Percentiles rank a stretch among this genome's conserved stretches.
phyloP scores from a whole-genome alignment of 2,113 vertebrate species.

The Mionectes macconnelli region DNA sequence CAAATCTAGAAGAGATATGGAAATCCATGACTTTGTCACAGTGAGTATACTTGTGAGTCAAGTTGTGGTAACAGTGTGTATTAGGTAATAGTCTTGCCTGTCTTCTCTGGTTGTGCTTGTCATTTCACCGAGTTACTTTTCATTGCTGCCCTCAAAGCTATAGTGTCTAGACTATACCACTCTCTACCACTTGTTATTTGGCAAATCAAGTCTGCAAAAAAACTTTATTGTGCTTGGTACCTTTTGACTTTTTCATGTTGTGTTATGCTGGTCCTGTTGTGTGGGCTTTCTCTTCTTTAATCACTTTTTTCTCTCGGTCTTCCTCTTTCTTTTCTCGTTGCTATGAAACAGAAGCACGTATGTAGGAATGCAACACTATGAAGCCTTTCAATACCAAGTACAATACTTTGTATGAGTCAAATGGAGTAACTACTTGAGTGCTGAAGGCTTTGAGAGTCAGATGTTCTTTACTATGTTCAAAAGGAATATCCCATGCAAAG shows the following conservation, averaged over 20 bases:
- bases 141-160: neutral
- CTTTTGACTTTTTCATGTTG: neutral
- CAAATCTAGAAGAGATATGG: conserved; percentile 85
- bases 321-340: neutral
- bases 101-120: neutral
- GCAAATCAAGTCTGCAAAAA: neutral
- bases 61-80: neutral
- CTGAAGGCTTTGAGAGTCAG: neutral
- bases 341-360: neutral
- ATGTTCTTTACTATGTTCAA: neutral
- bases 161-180: neutral
- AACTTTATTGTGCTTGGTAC: neutral
- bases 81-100: neutral
- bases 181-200: neutral
- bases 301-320: neutral
- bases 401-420: neutral
- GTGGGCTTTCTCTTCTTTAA: neutral
- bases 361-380: neutral
- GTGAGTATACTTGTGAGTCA: conserved; percentile 60
- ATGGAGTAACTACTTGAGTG: neutral
- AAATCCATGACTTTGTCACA: conserved; percentile 79
- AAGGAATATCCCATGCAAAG: neutral
- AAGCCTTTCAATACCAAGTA: neutral
- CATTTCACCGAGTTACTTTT: neutral
- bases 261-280: neutral